Base-by-base conservation (phyloP, 2,888 invertebrate species). In the Watsonalla cultraria region DNA sequence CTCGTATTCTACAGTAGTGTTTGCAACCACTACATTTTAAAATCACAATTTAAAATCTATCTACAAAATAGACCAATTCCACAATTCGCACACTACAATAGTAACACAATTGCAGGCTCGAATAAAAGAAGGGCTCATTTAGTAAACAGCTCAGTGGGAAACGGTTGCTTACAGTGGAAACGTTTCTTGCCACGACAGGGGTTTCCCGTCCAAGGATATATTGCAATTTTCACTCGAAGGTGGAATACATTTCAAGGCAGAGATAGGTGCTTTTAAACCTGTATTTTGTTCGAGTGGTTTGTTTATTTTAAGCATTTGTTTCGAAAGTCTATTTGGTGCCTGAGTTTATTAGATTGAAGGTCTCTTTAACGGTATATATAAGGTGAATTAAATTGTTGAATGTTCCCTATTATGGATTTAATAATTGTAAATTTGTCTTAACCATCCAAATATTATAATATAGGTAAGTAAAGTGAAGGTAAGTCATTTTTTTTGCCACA, bases 41-140 rank as follows among this genome's bases (percentile, higher is more conserved):
- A 7, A 35, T 7, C 35, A 6, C 6, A 35, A 35, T 35, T 8
- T 11, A 42, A 42, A 42, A 11, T 11, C 8, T 35, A 13, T 35
- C 47, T 35, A 35, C 35, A n/a, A 6, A 49, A 49, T 13, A 11
- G 11, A 42, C 9, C 39, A 37, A 49, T 39, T 39, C 37, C 11
- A 33, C 34, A 39, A 49, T 14, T 39, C 11, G 0, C 15, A 14
- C 37, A 59, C 65, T 71, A 69, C 61, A 70, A 67, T 72, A 67
- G 60, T 64, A 73, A 72, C 68, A 72, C 66, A 72, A 71, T 70
- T 68, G 68, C 59, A 68, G 24, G 67, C 66, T 68, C 66, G 62
- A 74, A 77, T 74, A 77, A 72, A 76, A 74, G 65, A 62, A 66
- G 58, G 65, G 68, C 74, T 76, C 75, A 78, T 79, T 78, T 79